These are phyloP conservation scores for Nerophis ophidion DNA, from an alignment of 2,113 vertebrate species.

Conservation along the genomic window DNA sequence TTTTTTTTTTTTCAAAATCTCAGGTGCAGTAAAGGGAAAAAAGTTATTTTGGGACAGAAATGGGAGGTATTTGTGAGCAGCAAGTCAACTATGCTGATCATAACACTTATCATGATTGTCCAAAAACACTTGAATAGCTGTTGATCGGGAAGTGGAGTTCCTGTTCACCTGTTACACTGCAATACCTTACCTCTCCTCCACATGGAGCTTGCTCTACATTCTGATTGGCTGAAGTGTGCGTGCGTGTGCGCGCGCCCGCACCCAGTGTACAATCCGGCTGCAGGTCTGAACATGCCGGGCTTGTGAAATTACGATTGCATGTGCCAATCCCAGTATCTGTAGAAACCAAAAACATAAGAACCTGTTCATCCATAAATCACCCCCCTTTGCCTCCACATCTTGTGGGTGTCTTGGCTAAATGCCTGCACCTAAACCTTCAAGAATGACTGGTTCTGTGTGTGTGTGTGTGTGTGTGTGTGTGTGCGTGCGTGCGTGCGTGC, in stretches of 20 bases:
- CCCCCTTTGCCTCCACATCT: conserved; percentile 23
- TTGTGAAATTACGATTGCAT: conserved; percentile 80
- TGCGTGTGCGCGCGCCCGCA: conserved; percentile 56
- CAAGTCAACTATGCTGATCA: too few species aligned
- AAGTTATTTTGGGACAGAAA: too few species aligned
- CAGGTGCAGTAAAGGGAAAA: too few species aligned
- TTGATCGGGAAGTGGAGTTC: conserved; percentile 38
- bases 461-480: background rate
- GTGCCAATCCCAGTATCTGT: conserved; percentile 88
- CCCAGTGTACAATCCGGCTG: conserved; percentile 76
- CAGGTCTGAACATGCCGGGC: conserved; percentile 89
- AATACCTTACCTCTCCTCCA: conserved; percentile 72
- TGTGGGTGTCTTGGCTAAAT: conserved; percentile 63
- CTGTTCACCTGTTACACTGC: conserved; percentile 58
- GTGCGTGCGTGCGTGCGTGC: background rate
- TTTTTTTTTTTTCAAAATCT: too few species aligned
- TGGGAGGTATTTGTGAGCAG: too few species aligned
- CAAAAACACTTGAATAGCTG: background rate
- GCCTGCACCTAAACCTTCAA: conserved; percentile 83
- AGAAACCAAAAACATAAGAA: conserved; percentile 98
- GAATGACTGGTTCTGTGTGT: conserved; percentile 77
- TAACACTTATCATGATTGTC: too few species aligned
- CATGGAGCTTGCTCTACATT: conserved; percentile 64
- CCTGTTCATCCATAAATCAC: conserved; percentile 79
- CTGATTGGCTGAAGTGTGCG: conserved; percentile 80